These are phyloP conservation scores for Pseudochirops corinnae DNA, from an alignment of 2,797 vertebrate species.

Conservation along the genomic window DNA sequence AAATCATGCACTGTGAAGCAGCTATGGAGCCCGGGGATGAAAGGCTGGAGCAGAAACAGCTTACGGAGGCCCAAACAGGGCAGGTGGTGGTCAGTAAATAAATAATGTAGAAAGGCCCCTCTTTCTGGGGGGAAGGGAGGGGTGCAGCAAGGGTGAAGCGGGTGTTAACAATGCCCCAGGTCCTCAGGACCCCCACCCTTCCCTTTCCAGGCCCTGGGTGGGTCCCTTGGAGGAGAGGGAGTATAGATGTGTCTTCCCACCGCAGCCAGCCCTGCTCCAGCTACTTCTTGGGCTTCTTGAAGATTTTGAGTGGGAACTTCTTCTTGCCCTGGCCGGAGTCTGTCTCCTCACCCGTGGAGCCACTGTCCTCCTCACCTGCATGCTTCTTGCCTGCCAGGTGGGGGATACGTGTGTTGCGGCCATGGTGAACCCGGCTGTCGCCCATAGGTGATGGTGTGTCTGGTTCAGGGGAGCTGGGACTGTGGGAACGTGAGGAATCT, in stretches of 20 bases:
- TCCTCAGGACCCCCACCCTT: slow-evolving; percentile 8
- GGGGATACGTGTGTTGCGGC: slow-evolving; percentile 91
- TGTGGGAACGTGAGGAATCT: slow-evolving; percentile 95
- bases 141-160: background rate
- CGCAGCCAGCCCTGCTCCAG: slow-evolving; percentile 41
- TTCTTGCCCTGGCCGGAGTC: slow-evolving; percentile 94
- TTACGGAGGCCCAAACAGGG: slow-evolving; percentile 58
- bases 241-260: slow-evolving; percentile 55
- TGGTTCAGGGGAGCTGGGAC: slow-evolving; percentile 95
- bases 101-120: slow-evolving; percentile 81
- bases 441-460: slow-evolving; percentile 93
- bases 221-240: slow-evolving; percentile 54
- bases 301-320: slow-evolving; percentile 98
- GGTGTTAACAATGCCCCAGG: slow-evolving; percentile 71
- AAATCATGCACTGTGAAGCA: slow-evolving; percentile 86
- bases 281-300: slow-evolving; percentile 98
- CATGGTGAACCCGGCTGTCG: slow-evolving; percentile 84
- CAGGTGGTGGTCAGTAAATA: slow-evolving; percentile 82
- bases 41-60: slow-evolving; percentile 67
- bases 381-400: slow-evolving; percentile 96
- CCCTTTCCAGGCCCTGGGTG: slow-evolving; percentile 57
- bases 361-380: slow-evolving; percentile 94
- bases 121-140: slow-evolving; percentile 12
- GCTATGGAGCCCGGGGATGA: slow-evolving; percentile 9
- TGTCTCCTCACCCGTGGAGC: slow-evolving; percentile 94